Base-by-base conservation (phyloP, 2,113 vertebrate species). In the Onychorhynchus coronatus region DNA sequence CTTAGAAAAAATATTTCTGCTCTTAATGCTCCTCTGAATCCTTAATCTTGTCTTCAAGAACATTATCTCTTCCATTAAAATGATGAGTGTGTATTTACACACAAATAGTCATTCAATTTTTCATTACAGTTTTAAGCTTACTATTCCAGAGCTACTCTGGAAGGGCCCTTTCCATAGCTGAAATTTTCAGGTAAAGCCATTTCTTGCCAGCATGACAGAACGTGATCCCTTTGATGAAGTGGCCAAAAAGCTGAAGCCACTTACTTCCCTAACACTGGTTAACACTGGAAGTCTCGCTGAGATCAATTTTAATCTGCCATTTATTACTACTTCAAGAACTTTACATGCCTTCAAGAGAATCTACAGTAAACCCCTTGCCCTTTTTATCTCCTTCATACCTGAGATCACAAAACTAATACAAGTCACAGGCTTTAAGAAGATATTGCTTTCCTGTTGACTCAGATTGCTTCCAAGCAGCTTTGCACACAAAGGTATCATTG, bases 391-490 rank as follows among this genome's bases (percentile, higher is more conserved):
- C 94, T 94, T 81, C 95, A 95, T 80, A 89, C 24, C 89, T 2
- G 21, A 94, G 92, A 96, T 95, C 95, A 97, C 93, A 97, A 72
- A 97, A 95, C 93, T 68, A 93, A 76, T 82, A 76, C 67, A 95
- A 95, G 67, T 61, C 88, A 87, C 83, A 72, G 95, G 94, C 88
- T 91, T 90, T 89, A 91, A 90, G 96, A 91, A 95, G 92, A 96
- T 72, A 72, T 37, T 92, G 93, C 89, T 91, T 93, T 96, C 88
- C 97, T 95, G 89, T 86, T 47, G 52, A 92, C 74, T 92, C 79
- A 70, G 33, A 66, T 75, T 81, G 90, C 88, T 94, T 47, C 35
- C 75, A 94, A 96, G 95, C 62, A 73, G 91, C 92, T 95, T 49
- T 85, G 74, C 85, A 96, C 93, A 87, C 94, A 94, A 91, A 97